Percentiles rank a stretch among this genome's conserved stretches.
These are phyloP conservation scores for Sander lucioperca DNA, from an alignment of 2,113 vertebrate genomes.

Conservation along the genomic window DNA sequence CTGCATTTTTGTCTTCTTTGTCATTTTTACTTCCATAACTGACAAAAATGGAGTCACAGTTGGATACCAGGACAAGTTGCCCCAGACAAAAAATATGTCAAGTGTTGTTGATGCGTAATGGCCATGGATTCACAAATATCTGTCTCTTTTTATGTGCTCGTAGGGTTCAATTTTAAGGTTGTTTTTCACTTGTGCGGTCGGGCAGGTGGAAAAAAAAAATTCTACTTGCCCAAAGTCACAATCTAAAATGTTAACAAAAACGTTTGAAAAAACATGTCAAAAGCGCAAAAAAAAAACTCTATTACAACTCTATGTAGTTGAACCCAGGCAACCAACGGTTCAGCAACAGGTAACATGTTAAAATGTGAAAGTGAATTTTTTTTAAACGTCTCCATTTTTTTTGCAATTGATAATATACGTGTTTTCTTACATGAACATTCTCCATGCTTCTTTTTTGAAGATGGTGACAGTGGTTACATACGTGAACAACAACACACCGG, in stretches of 20 bases:
- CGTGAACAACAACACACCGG: not conserved
- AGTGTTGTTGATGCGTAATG: conserved; percentile 6
- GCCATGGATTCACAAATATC: not conserved
- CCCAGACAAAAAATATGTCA: not conserved
- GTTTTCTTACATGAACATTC: not conserved
- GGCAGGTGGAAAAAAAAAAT: no score
- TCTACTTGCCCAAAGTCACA: no score
- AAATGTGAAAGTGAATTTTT: not conserved
- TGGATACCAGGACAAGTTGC: conserved; percentile 5
- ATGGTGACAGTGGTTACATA: conserved; percentile 21
- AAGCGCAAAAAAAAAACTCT: no score
- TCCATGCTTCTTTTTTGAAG: not conserved
- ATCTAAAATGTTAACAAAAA: no score
- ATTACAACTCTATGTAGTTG: no score
- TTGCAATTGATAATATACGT: no score
- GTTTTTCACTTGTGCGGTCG: no score
- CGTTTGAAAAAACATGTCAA: no score
- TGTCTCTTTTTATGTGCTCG: not conserved
- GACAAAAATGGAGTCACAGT: conserved; percentile 13
- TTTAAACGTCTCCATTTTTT: not conserved
- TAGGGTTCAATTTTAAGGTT: no score
- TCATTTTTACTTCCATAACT: not conserved
- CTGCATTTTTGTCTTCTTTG: not conserved
- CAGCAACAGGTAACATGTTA: no score
- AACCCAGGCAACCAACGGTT: not conserved